Conservation (phyloP, 2,113 vertebrate species). For the Machaerirhynchus nigripectus region DNA sequence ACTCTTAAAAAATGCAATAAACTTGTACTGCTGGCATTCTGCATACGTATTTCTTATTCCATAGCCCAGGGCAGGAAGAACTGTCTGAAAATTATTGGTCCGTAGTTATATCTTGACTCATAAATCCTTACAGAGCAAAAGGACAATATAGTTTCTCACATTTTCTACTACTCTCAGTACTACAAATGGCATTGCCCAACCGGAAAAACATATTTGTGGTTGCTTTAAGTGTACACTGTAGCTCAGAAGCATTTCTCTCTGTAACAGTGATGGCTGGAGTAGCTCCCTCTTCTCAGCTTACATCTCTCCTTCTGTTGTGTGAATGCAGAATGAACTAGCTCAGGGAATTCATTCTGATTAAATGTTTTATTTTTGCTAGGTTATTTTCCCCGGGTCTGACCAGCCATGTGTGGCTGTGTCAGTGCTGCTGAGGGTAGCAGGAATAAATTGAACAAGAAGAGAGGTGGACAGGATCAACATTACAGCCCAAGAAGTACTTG, state of each 20-base stretch:
- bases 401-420: not conserved
- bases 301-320: not conserved
- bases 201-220: not conserved
- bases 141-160: not conserved
- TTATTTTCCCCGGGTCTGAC: not conserved
- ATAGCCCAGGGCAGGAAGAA: not conserved
- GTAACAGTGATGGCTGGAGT: not conserved
- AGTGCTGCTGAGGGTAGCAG: not conserved
- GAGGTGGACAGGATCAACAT: not conserved
- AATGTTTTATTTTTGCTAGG: not conserved
- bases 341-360: not conserved
- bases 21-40: not conserved
- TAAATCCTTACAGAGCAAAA: not conserved
- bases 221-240: not conserved
- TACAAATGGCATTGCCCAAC: not conserved
- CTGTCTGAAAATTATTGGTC: not conserved
- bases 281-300: not conserved
- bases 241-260: not conserved
- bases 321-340: not conserved
- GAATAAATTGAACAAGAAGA: not conserved
- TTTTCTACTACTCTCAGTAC: not conserved
- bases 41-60: not conserved
- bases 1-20: not conserved
- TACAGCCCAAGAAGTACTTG: not conserved
- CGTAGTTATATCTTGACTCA: not conserved